Conservation (phyloP, 2,113 vertebrate species). For the Carassius carassius region DNA sequence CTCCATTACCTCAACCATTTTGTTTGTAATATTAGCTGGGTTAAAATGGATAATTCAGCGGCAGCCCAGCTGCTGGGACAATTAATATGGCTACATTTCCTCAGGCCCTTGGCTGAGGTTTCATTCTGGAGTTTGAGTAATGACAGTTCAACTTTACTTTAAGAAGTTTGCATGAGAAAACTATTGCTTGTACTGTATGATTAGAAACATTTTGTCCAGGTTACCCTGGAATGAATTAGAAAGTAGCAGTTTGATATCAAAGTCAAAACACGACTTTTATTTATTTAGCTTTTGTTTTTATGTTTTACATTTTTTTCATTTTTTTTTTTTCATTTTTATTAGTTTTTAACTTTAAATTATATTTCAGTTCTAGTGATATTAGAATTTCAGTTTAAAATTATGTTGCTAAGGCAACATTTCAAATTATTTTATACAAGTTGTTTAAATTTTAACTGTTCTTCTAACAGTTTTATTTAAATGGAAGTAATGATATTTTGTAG, state of each 20-base stretch:
- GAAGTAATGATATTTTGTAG: not conserved
- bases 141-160: not conserved
- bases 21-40: constrained; percentile 26
- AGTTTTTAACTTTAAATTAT: no score
- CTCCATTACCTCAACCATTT: constrained; percentile 3
- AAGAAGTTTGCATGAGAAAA: not conserved
- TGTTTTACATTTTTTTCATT: no score
- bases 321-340: no score
- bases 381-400: no score
- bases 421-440: not conserved
- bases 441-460: not conserved
- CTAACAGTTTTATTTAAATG: not conserved
- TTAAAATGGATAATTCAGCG: constrained; percentile 15
- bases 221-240: not conserved
- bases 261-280: not conserved
- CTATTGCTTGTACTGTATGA: not conserved
- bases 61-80: not conserved
- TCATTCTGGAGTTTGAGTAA: constrained; percentile 5
- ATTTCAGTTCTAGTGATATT: no score
- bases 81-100: constrained; percentile 15
- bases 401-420: not conserved
- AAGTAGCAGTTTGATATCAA: not conserved
- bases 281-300: no score
- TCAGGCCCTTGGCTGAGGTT: not conserved
- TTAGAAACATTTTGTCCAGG: not conserved